A percentile compares a stretch with the other conserved stretches of the same genome.
phyloP scores from a whole-genome alignment of 2,113 vertebrate species.

The Laterallus jamaicensis region DNA sequence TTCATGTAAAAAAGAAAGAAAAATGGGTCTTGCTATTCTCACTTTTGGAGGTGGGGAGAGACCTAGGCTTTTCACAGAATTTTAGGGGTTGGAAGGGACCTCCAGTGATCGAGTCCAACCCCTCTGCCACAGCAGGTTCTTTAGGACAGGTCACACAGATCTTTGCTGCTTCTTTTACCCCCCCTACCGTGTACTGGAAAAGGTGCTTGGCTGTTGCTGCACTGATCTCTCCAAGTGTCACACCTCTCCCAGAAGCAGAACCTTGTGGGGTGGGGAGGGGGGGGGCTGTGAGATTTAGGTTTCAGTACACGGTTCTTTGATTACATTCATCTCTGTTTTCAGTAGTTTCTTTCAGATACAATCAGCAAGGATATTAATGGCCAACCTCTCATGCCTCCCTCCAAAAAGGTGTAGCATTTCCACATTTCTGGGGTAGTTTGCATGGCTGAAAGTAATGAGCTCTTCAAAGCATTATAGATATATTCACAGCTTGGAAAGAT shows the following conservation, averaged over 20 bases:
- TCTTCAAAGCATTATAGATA: slow-evolving; percentile 53
- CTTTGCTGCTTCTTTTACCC: background rate
- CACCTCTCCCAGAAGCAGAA: background rate
- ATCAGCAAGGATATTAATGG: background rate
- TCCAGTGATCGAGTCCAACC: no score
- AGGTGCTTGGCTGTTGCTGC: background rate
- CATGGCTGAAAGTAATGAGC: slow-evolving; percentile 37
- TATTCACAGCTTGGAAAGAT: slow-evolving; percentile 61
- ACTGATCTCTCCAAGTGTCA: background rate
- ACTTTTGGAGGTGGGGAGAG: slow-evolving; percentile 49
- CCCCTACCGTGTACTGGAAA: background rate
- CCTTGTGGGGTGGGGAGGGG: background rate
- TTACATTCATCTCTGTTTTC: background rate
- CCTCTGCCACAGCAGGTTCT: no score
- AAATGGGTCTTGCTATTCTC: slow-evolving; percentile 36
- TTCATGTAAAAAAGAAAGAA: slow-evolving; percentile 59
- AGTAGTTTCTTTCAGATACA: background rate
- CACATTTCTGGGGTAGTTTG: slow-evolving; percentile 44
- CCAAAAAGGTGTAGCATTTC: slow-evolving; percentile 39
- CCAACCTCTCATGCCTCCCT: background rate
- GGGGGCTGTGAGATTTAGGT: background rate
- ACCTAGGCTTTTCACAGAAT: background rate
- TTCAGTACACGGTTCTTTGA: background rate
- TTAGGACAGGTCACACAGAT: no score
- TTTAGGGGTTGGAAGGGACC: no score